Percentiles rank a stretch among this genome's conserved stretches.
Evolutionary conservation across 37 sponge, comb jelly and placozoan species (phyloP).

Genomic region (Amphimedon queenslandica): DNA sequence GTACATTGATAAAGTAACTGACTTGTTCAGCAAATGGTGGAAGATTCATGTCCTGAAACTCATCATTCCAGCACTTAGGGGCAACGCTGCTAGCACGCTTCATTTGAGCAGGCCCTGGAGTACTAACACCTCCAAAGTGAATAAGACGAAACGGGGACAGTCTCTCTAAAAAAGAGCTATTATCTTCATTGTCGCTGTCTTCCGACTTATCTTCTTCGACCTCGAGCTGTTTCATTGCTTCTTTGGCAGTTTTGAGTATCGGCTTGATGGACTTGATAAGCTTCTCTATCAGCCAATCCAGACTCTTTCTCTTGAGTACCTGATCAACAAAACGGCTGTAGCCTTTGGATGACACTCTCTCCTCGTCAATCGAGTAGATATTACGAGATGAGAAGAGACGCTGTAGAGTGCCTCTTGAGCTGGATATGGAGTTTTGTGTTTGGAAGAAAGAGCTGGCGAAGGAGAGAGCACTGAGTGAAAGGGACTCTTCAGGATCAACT

Average conservation of each 20-base stretch:
- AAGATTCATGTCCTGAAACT: constrained; percentile 61
- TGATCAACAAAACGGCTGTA: constrained; percentile 57
- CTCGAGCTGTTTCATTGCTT: constrained; percentile 4
- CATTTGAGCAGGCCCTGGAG: neutral
- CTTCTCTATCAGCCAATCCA: constrained; percentile 22
- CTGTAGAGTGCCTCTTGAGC: neutral
- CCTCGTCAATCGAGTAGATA: neutral
- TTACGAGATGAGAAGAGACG: constrained; percentile 6
- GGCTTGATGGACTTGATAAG: constrained; percentile 24
- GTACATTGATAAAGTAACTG: neutral
- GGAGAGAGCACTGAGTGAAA: neutral
- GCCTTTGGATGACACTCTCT: neutral
- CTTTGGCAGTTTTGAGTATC: constrained; percentile 16
- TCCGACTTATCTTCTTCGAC: neutral
- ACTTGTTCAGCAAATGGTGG: constrained; percentile 35
- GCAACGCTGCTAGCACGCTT: neutral
- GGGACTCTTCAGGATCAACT: constrained; percentile 7
- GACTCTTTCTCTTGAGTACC: constrained; percentile 62
- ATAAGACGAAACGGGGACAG: too few species aligned
- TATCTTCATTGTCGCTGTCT: neutral
- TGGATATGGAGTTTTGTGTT: neutral
- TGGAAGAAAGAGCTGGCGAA: neutral
- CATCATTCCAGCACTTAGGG: constrained; percentile 38
- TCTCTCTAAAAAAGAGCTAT: neutral
- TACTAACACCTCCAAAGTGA: neutral